Evolutionary conservation across 2,113 vertebrate species (phyloP), one percentile per base, ranked within the genome.

Genomic region (Colossoma macropomum): DNA sequence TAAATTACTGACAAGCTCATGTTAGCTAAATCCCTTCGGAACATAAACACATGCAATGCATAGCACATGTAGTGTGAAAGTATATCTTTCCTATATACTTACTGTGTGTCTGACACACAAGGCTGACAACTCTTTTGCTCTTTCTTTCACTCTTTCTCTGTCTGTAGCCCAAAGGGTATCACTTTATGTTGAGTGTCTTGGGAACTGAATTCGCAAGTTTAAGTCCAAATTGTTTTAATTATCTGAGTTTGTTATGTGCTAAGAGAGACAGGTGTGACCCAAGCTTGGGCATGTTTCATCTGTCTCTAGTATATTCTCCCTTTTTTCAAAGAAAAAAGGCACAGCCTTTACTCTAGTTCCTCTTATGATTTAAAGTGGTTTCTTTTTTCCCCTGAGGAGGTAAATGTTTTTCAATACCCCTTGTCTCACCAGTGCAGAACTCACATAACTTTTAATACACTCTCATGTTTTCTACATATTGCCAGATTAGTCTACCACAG

Each of bases 191-290:
- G 85, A 86, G 86, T 80, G 70, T 92, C 83, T 84, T 89, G 76
- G 68, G 89, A 90, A 90, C 90, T 92, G 91, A 91, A 91, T 87
- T 81, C 63, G 75, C 21, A 84, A 91, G 89, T 90, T 92, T 89
- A 90, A 83, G 88, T 90, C 84, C 89, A 90, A 92, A 93, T 93
- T 93, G 88, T 90, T 84, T 89, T 92, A 92, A 93, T 93, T 93
- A 90, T 90, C 84, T n/a, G 28, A 80, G 50, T 91, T 92, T 92
- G 88, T 93, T 92, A 91, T 89, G 91, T 87, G 88, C 70, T 84
- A 75, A 89, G 89, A 90, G 87, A 92, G 89, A 90, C 90, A 91
- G 89, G 89, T 93, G 90, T 86, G 85, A 87, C 88, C 90, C 85
- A 77, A 88, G 91, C 85, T 54, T 81, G 89, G 87, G 77, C 90